Conservation (phyloP, 2,888 invertebrate genomes). For the Idaea aversata region DNA sequence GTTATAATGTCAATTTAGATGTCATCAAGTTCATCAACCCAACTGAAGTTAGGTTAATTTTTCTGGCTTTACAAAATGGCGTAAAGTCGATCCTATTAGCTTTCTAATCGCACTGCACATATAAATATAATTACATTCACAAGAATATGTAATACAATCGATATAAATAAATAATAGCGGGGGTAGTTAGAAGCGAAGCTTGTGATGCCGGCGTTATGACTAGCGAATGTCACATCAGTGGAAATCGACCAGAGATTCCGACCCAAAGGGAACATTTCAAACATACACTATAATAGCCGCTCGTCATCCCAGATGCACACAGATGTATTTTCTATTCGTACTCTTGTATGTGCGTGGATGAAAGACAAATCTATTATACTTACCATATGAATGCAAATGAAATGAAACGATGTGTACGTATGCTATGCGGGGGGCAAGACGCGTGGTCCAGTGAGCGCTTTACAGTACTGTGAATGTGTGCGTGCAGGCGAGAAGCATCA, state of each 20-base stretch:
- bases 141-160: slow-evolving; percentile 7
- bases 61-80: no score
- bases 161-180: slow-evolving; percentile 15
- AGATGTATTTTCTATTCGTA: not conserved
- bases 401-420: no score
- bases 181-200: slow-evolving; percentile 22
- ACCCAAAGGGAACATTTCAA: slow-evolving; percentile 42
- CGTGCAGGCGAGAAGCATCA: no score
- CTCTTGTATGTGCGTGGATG: slow-evolving; percentile 5
- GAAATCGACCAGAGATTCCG: slow-evolving; percentile 60
- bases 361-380: no score
- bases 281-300: slow-evolving; percentile 16
- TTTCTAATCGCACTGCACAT: not conserved
- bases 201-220: slow-evolving; percentile 74
- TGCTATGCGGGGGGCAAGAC: no score
- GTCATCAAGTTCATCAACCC: not conserved
- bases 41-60: not conserved
- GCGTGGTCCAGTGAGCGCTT: no score
- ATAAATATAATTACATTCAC: slow-evolving; percentile 5
- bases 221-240: slow-evolving; percentile 68
- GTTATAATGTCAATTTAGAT: no score
- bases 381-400: no score
- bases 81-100: not conserved
- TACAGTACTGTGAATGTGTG: no score
- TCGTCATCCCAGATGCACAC: not conserved